Conservation (phyloP, 2,888 invertebrate species). For the Margaritifera margaritifera region DNA sequence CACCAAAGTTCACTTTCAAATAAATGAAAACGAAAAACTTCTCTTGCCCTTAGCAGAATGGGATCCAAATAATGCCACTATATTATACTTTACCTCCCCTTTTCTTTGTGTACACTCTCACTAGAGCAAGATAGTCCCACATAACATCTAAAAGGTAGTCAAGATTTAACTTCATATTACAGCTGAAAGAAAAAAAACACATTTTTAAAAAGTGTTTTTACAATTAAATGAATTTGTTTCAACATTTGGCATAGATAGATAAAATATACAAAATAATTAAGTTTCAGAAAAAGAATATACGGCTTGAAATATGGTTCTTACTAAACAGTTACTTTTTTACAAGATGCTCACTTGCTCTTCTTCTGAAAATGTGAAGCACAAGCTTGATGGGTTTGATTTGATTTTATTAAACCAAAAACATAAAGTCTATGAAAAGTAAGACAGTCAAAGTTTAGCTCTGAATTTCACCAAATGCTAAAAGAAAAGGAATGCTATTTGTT, state of each 20-base stretch:
- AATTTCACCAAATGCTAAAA: not conserved
- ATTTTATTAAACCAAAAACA: not conserved
- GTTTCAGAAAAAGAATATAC: not conserved
- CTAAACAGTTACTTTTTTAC: too few relatives aligned
- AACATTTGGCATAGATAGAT: not conserved
- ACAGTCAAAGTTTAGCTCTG: not conserved
- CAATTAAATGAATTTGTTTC: not conserved
- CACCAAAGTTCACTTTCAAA: too few relatives aligned
- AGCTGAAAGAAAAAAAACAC: conserved; percentile 79
- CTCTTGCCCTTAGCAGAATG: too few relatives aligned
- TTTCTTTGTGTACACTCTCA: conserved; percentile 98
- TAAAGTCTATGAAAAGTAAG: not conserved
- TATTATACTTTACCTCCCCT: conserved; percentile 79
- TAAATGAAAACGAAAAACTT: too few relatives aligned
- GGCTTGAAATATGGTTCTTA: not conserved
- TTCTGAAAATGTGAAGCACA: too few relatives aligned
- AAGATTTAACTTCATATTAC: conserved; percentile 98
- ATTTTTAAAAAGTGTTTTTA: not conserved
- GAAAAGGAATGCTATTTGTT: too few relatives aligned
- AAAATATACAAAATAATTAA: not conserved
- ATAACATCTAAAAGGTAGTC: conserved; percentile 92
- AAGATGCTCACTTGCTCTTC: too few relatives aligned
- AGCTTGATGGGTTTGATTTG: too few relatives aligned
- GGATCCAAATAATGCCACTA: too few relatives aligned
- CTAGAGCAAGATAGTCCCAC: conserved; percentile 95